A percentile compares a stretch with the other conserved stretches of the same genome.
Conservation (phyloP, 2,797 vertebrate genomes). For the Zenarchopterus dispar region DNA sequence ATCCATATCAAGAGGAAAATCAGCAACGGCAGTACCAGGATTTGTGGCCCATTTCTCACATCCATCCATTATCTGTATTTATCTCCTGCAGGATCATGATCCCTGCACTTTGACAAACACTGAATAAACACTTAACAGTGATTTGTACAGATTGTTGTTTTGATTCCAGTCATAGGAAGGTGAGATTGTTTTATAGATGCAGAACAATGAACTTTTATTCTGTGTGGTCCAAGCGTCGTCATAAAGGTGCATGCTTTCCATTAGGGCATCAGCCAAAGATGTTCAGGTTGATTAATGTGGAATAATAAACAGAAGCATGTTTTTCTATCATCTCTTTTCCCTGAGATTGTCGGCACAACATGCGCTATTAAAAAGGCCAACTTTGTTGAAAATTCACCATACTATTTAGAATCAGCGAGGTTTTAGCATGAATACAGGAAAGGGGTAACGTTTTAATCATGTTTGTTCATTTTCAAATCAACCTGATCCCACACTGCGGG, state of each 20-base stretch:
- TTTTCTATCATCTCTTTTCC: not conserved
- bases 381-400: not conserved
- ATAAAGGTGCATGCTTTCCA: conserved; percentile 44
- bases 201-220: conserved; percentile 27
- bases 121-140: not conserved
- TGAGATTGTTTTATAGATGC: not conserved
- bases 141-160: not conserved
- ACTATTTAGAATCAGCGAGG: not conserved
- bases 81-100: not conserved
- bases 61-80: not conserved
- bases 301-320: conserved; percentile 32
- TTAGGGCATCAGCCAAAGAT: conserved; percentile 20
- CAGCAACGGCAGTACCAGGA: not conserved
- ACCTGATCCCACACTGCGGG: not conserved
- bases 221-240: conserved; percentile 40
- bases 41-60: conserved; percentile 4
- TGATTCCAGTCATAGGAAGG: not conserved
- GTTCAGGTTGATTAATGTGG: conserved; percentile 27
- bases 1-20: conserved; percentile 5
- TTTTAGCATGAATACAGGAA: not conserved
- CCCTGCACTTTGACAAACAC: not conserved
- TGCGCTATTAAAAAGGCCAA: not conserved
- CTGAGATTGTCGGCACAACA: not conserved
- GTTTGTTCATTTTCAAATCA: not conserved
- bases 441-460: not conserved